Conservation (phyloP, 2,888 invertebrate genomes). For the Drosophila diplacantha region DNA sequence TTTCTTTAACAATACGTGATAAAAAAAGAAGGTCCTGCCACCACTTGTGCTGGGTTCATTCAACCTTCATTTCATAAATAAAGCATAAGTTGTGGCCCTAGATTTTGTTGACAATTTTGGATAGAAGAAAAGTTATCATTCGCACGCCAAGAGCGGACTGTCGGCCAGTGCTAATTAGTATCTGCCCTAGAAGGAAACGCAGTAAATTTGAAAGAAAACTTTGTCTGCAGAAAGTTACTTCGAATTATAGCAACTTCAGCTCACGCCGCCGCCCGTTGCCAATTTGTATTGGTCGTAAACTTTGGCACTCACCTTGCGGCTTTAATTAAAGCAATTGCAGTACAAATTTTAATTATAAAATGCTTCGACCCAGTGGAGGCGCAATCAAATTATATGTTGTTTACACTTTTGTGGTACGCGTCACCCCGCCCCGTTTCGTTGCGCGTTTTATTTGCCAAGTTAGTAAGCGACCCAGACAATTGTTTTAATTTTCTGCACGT, state of each 20-base stretch:
- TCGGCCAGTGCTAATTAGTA: conserved; percentile 28
- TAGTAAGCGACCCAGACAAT: conserved; percentile 49
- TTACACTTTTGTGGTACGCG: conserved; percentile 37
- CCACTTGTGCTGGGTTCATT: conserved; percentile 12
- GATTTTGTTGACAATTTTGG: conserved; percentile 23
- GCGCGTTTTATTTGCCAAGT: conserved; percentile 47
- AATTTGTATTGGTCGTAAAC: conserved; percentile 53
- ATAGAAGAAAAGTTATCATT: conserved; percentile 17
- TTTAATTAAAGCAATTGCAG: conserved; percentile 63
- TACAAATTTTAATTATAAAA: conserved; percentile 66
- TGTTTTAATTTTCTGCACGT: conserved; percentile 57
- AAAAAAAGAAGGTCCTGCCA: conserved; percentile 1
- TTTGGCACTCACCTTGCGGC: conserved; percentile 48
- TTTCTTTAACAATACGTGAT: conserved; percentile 2
- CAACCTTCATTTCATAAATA: conserved; percentile 8
- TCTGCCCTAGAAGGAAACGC: conserved; percentile 17
- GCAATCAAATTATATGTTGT: conserved; percentile 41
- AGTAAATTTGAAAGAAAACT: conserved; percentile 38
- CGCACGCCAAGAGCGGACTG: conserved; percentile 6
- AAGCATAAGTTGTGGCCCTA: conserved; percentile 1
- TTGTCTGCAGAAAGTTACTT: conserved; percentile 28
- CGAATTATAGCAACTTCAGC: conserved; percentile 13
- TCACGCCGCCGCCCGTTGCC: conserved; percentile 4
- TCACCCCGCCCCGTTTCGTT: not conserved
- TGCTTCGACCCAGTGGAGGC: conserved; percentile 25